Conservation (phyloP, 2,113 vertebrate species). For the Solea solea region DNA sequence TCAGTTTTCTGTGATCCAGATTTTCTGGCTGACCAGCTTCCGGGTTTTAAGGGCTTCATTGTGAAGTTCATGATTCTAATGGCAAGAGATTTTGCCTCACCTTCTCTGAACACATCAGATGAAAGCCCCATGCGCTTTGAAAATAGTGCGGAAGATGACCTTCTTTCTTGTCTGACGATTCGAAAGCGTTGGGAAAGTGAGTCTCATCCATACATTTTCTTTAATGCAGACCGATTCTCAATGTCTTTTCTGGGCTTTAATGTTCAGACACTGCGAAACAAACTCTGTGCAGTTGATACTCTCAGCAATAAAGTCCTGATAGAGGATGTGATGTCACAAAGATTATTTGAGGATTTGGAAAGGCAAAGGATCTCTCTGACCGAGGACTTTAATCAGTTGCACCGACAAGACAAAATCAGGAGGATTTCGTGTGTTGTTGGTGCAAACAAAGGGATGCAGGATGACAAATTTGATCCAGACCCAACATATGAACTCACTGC, state of each 20-base stretch:
- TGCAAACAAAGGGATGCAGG: constrained; percentile 60
- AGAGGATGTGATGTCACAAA: constrained; percentile 68
- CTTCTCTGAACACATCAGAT: constrained; percentile 79
- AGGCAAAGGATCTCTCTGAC: constrained; percentile 78
- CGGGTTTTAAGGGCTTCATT: constrained; percentile 83
- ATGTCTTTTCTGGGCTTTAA: constrained; percentile 86
- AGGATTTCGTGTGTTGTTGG: constrained; percentile 81
- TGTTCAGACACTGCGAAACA: constrained; percentile 30
- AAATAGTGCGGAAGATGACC: constrained; percentile 33
- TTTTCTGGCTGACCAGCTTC: constrained; percentile 65
- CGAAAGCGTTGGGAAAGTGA: constrained; percentile 82
- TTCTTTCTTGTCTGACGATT: constrained; percentile 64
- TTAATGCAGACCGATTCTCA: constrained; percentile 78
- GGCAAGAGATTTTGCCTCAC: constrained; percentile 83
- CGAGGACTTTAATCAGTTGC: constrained; percentile 78
- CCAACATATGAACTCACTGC: constrained; percentile 82
- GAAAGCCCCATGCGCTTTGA: constrained; percentile 60
- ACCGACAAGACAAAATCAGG: constrained; percentile 77
- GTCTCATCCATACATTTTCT: constrained; percentile 84
- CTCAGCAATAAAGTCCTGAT: constrained; percentile 69
- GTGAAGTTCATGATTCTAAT: constrained; percentile 85
- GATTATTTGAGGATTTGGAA: constrained; percentile 68
- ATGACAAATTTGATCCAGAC: constrained; percentile 78
- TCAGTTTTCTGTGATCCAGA: constrained; percentile 80
- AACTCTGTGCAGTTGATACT: constrained; percentile 74